These are phyloP conservation scores for Machaerirhynchus nigripectus DNA, from an alignment of 2,113 vertebrate genomes.

Conservation along the genomic window DNA sequence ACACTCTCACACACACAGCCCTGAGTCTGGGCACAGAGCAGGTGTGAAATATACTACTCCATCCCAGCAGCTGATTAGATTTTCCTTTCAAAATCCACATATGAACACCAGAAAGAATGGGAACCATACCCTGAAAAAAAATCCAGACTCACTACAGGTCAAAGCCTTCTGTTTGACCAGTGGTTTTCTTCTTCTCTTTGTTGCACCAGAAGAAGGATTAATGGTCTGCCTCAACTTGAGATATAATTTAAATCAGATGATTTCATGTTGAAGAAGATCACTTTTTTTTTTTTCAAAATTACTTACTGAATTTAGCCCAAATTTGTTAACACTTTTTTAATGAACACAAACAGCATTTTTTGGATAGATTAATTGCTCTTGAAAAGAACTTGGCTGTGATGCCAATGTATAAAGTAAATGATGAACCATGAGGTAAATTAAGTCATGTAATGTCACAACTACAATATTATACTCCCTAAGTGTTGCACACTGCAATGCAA, in stretches of 20 bases:
- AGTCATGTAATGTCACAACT: constrained; percentile 41
- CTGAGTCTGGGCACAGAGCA: neutral
- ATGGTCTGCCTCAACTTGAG: neutral
- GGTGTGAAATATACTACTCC: neutral
- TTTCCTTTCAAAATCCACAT: neutral
- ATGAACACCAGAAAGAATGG: neutral
- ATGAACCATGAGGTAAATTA: constrained; percentile 43
- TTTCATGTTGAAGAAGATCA: neutral
- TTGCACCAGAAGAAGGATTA: neutral
- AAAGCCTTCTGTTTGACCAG: neutral
- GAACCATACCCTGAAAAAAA: neutral
- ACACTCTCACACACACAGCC: neutral
- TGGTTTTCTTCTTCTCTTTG: neutral
- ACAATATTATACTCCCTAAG: constrained; percentile 25
- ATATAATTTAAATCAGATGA: neutral
- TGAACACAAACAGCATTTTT: constrained; percentile 11
- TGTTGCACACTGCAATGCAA: neutral
- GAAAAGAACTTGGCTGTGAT: constrained; percentile 35
- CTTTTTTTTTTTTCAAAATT: neutral
- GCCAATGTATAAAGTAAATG: constrained; percentile 19
- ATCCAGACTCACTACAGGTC: neutral
- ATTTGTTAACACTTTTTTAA: constrained; percentile 11
- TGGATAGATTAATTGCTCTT: neutral
- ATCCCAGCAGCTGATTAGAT: neutral
- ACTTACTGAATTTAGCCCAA: neutral